Base-by-base conservation (phyloP, 2,888 invertebrate species). In the Spilarctia lutea region DNA sequence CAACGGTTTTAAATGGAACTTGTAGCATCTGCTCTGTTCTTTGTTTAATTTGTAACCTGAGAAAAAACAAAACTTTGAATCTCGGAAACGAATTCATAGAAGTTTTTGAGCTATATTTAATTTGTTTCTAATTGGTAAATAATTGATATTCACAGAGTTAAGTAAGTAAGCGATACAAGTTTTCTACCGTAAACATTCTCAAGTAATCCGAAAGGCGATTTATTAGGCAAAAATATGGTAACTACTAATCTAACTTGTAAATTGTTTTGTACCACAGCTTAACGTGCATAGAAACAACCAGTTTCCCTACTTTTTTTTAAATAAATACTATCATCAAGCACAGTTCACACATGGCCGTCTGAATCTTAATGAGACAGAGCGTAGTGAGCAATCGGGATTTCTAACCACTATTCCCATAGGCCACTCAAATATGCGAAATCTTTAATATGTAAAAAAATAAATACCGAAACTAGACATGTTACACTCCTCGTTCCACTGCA, bases 401-500 rank as follows among this genome's bases (percentile, higher is more conserved):
- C 48, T 24, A 24, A 24, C 20, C 48, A 48, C 20, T 48, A 24
- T 7, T 6, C 48, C 24, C 20, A 48, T 16, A 24, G 20, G 48
- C 48, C 48, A 20, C 1, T 52, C 24, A 52, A 27, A 56, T 27
- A 13, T 24, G 27, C 8, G n/a, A 24, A 56, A 20, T 24, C 52
- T 24, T 24, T 60, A 27, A 27, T 10, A 56, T 11, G 1, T 27
- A 27, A 60, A 60, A 60, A 27, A 27, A 10, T 27, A 30, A 13
- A 18, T 63, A 63, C 63, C 63, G 18, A 63, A 63, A 30, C 18
- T 30, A 16, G 18, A 3, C 63, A 63, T 63, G 63, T 91, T 85
- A 75, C 93, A 93, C 0, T 83, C 71, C 0, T 77, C 68, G 69
- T 92, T 92, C 93, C 93, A 93, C 13, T 91, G 83, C 11, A 94